These are phyloP conservation scores for Notechis scutatus DNA, from an alignment of 2,113 vertebrate species.

Conservation along the genomic window DNA sequence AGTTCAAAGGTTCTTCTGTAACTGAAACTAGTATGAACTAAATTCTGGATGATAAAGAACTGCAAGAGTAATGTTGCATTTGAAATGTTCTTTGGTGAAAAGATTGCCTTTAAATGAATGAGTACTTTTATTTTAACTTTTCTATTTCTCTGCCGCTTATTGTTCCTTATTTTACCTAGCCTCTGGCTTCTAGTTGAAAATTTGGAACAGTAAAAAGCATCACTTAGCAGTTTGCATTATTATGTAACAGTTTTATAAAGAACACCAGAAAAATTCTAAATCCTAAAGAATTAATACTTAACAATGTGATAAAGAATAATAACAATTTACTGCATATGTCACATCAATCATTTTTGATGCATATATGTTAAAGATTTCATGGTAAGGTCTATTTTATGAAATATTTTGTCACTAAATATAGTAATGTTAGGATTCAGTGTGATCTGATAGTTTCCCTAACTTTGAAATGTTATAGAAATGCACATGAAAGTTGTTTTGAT, in stretches of 20 bases:
- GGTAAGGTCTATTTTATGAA: neutral
- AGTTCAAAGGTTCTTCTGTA: slow-evolving; percentile 23
- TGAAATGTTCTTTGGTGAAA: neutral
- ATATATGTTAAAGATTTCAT: neutral
- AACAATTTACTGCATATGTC: neutral
- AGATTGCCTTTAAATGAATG: slow-evolving; percentile 10
- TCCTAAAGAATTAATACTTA: slow-evolving; percentile 11
- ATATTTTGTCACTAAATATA: neutral
- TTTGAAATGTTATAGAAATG: neutral
- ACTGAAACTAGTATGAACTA: neutral
- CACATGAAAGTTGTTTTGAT: neutral
- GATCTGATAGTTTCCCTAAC: neutral
- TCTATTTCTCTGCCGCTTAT: neutral
- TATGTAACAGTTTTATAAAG: neutral
- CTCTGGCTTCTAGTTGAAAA: neutral
- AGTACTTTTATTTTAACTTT: neutral
- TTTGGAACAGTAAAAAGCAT: neutral
- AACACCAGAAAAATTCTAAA: slow-evolving; percentile 28
- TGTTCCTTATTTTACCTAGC: neutral
- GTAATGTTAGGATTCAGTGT: neutral
- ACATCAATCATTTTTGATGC: neutral
- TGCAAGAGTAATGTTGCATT: neutral
- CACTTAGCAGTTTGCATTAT: neutral
- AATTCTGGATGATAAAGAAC: slow-evolving; percentile 1
- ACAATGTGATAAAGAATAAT: slow-evolving; percentile 18